Base-by-base conservation (phyloP, 1,140 invertebrate species). In the Brachionus manjavacas region DNA sequence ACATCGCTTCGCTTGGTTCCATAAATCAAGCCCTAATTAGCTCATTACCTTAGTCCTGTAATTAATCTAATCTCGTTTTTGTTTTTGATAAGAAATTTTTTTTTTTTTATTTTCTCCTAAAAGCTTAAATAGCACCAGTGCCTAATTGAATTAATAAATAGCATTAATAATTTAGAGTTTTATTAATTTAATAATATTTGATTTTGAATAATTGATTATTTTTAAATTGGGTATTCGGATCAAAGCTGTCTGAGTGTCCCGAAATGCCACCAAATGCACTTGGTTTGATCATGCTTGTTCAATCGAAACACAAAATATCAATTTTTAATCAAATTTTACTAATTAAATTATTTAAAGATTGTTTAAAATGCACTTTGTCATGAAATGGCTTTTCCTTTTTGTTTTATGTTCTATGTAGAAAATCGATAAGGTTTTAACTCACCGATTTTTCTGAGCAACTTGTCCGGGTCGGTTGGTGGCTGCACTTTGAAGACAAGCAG, bases 401-500 rank as follows among this genome's bases (percentile, higher is more conserved):
- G 8, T 16, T 16, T 7, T 35, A 35, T 35, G 31, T 7, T 35
- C 0, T 6, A 6, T 35, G 31, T 20, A 2, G n/a, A 72, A 41
- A 72, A 41, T 72, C 46, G 39, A 76, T 20, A 74, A 1, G 16
- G 16, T 8, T 9, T 35, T 35, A 6, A 76, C 43, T 76, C 43
- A 76, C 72, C 11, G 20, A 76, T 49, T 49, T 76, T 76, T 4
- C 11, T 76, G 20, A 76, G 41, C 41, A 76, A 28, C 2, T 49
- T 11, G 2, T 16, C 41, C 12, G 72, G 23, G 12, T 76, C 46
- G 8, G 11, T 25, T 0, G 25, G 20, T 23, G 72, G 7, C 41
- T 74, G 12, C 16, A 76, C 43, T 76, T 49, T 76, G 23, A 76
- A 76, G 23, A 76, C 72, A n/a, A 76, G 20, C 25, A 76, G 23